Conservation (phyloP, 2,113 vertebrate species). For the Pionites leucogaster region DNA sequence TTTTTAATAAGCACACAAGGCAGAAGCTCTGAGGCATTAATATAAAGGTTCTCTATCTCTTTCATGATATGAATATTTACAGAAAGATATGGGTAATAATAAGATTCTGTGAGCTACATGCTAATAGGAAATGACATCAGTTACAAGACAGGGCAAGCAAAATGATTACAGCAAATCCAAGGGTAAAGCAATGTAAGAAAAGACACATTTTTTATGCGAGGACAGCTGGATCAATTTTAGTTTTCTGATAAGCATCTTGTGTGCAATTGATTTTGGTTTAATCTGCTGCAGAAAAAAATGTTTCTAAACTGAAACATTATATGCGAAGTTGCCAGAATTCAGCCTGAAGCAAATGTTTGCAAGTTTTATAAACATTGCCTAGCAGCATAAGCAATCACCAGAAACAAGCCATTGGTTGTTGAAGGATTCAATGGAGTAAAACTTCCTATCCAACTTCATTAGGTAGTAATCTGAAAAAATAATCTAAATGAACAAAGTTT, state of each 20-base stretch:
- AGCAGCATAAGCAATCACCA: background rate
- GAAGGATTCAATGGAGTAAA: background rate
- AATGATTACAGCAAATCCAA: background rate
- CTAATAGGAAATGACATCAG: conserved; percentile 11
- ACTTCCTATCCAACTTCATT: background rate
- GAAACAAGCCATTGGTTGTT: background rate
- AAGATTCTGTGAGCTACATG: background rate
- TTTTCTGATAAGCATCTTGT: conserved; percentile 52
- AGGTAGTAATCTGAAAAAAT: background rate
- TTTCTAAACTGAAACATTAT: background rate
- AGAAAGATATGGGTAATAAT: background rate
- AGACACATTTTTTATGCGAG: background rate
- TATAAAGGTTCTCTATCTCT: background rate
- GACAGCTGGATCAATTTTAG: conserved; percentile 26
- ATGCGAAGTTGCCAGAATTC: background rate
- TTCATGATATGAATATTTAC: conserved; percentile 1
- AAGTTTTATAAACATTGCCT: background rate
- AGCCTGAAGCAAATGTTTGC: background rate
- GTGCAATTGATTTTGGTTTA: conserved; percentile 33
- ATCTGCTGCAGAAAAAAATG: background rate
- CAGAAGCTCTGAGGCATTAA: background rate
- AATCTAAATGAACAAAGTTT: background rate
- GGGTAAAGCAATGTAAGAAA: background rate
- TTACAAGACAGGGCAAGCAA: background rate
- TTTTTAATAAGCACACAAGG: background rate